These are phyloP conservation scores for Hydrolagus affinis DNA, from an alignment of 2,113 vertebrate genomes.

Conservation along the genomic window DNA sequence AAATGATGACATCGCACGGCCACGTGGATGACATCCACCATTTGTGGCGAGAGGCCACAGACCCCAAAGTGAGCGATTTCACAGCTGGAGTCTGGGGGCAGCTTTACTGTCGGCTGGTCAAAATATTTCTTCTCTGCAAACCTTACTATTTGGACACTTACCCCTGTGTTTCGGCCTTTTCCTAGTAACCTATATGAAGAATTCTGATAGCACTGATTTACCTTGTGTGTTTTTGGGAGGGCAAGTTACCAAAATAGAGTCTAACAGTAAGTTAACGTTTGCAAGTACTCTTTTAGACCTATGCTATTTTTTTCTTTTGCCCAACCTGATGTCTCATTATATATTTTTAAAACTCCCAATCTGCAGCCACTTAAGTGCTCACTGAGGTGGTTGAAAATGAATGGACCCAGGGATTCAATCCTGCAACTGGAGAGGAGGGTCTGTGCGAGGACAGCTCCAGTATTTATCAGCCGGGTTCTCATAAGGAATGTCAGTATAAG, in stretches of 20 bases:
- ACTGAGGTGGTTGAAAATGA: not conserved
- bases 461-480: not conserved
- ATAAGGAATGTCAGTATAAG: not conserved
- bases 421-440: not conserved
- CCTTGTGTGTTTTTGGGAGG: not conserved
- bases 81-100: slow-evolving; percentile 59
- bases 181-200: slow-evolving; percentile 46
- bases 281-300: not conserved
- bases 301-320: not conserved
- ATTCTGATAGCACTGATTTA: not conserved
- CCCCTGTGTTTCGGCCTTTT: slow-evolving; percentile 74
- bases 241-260: not conserved
- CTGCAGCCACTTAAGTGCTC: too few relatives aligned
- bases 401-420: not conserved
- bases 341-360: not conserved
- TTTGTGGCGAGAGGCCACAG: slow-evolving; percentile 70
- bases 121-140: slow-evolving; percentile 70
- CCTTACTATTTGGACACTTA: slow-evolving; percentile 59
- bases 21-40: slow-evolving; percentile 63
- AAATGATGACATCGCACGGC: slow-evolving; percentile 90
- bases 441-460: not conserved
- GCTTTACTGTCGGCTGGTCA: slow-evolving; percentile 71
- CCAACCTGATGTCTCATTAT: not conserved
- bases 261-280: not conserved
- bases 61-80: slow-evolving; percentile 49